phyloP scores from a whole-genome alignment of 2,888 invertebrate species.

The Thysanoteuthis rhombus region DNA sequence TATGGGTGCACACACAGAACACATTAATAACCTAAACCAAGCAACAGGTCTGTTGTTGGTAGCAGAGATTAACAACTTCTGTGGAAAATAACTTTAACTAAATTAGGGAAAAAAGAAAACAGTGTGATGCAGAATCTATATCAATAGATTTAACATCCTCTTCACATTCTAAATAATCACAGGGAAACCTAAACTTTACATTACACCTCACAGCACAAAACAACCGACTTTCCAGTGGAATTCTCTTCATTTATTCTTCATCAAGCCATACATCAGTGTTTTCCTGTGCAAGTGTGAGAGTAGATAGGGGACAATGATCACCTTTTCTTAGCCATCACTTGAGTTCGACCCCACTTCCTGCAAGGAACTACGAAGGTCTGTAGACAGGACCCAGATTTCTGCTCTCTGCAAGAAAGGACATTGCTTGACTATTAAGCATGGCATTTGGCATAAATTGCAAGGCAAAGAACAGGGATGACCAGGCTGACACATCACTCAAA shows the following conservation, averaged over 20 bases:
- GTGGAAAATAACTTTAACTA: no score
- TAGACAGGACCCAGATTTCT: constrained; percentile 15
- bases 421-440: background rate
- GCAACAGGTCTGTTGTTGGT: no score
- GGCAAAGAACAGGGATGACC: background rate
- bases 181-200: background rate
- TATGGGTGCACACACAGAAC: no score
- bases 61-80: no score
- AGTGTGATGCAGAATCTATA: background rate
- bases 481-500: background rate
- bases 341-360: background rate
- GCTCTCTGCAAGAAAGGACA: background rate
- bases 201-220: background rate
- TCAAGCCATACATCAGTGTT: background rate
- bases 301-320: background rate
- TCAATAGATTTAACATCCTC: background rate
- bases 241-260: background rate
- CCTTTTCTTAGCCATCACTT: background rate
- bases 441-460: background rate
- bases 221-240: background rate
- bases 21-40: no score
- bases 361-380: constrained; percentile 14
- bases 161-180: background rate
- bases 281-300: background rate
- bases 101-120: no score